Conservation (phyloP, 2,797 vertebrate species). For the Scarus forsteni region DNA sequence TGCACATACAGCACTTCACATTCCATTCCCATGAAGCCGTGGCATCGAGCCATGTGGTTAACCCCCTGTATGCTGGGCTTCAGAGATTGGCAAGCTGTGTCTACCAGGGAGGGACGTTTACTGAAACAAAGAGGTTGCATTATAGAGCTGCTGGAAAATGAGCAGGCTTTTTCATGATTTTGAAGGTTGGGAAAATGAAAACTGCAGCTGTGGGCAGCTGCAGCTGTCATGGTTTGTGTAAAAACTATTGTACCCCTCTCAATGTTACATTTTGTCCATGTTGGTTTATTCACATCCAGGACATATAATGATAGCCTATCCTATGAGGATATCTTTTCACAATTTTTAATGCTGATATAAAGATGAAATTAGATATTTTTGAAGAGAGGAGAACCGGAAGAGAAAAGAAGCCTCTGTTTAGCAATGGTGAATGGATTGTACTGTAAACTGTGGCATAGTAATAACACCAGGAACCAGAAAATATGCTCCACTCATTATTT, state of each 20-base stretch:
- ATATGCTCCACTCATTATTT: constrained; percentile 80
- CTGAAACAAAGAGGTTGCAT: constrained; percentile 50
- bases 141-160: constrained; percentile 59
- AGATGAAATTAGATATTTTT: constrained; percentile 48
- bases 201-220: constrained; percentile 59
- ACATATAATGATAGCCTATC: constrained; percentile 65
- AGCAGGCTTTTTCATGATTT: constrained; percentile 44
- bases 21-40: constrained; percentile 97
- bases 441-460: constrained; percentile 76
- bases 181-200: constrained; percentile 45
- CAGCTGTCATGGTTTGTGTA: constrained; percentile 54
- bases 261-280: constrained; percentile 28
- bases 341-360: constrained; percentile 41
- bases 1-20: constrained; percentile 91
- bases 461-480: constrained; percentile 78
- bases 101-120: constrained; percentile 37
- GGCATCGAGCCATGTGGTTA: constrained; percentile 83
- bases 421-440: constrained; percentile 54
- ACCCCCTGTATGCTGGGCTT: constrained; percentile 72
- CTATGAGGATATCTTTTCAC: constrained; percentile 38
- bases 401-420: constrained; percentile 49
- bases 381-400: constrained; percentile 33
- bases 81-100: constrained; percentile 58
- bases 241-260: constrained; percentile 66
- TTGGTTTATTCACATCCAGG: constrained; percentile 57